Evolutionary conservation across 2,888 invertebrate genomes (phyloP), one percentile per base, ranked within the genome.

Genomic region (Hypomecis atomaria): DNA sequence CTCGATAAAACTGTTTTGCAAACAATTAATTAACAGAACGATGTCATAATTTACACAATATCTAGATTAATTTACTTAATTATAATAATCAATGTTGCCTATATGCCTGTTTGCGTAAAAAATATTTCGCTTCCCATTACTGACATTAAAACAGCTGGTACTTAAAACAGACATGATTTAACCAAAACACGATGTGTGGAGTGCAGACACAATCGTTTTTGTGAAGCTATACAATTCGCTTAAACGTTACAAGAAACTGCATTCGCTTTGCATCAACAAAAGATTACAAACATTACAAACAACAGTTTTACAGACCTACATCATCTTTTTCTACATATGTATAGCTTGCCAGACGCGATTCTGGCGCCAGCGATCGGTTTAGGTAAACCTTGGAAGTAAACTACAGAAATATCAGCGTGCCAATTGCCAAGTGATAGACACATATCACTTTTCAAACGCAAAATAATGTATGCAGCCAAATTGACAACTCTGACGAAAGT

Each of bases 181-280:
- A 8, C 8, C 6, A 34, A 6, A 34, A 8, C 34, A 34, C 6
- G n/a, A 2, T 36, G 23, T 23, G 23, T 23, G 23, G 23, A 23
- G 23, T 23, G 23, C 23, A 3, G 23, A 23, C 23, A 23, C 3
- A 23, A 23, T 0, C 5, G 34, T 6, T 34, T 4, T 10, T 10
- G 4, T 33, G 45, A 5, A 6, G 9, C 5, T 10, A 1, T 0
- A 7, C 36, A 40, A 40, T 33, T 52, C 52, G 52, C 52, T 6
- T 8, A 33, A 6, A 36, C 6, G 6, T 52, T 11, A 10, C 40
- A 52, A 33, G 33, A 40, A 40, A 40, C 52, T 40, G 1, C 7
- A 52, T 52, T 52, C 40, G 52, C 52, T 7, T 52, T 52, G 52
- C 52, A 52, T 40, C 33, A 52, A 40, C 42, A 52, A 11, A 23